Percentiles rank a stretch among this genome's conserved stretches.
Evolutionary conservation across 2,888 invertebrate genomes (phyloP).

Genomic region (Lucinisca nassula): DNA sequence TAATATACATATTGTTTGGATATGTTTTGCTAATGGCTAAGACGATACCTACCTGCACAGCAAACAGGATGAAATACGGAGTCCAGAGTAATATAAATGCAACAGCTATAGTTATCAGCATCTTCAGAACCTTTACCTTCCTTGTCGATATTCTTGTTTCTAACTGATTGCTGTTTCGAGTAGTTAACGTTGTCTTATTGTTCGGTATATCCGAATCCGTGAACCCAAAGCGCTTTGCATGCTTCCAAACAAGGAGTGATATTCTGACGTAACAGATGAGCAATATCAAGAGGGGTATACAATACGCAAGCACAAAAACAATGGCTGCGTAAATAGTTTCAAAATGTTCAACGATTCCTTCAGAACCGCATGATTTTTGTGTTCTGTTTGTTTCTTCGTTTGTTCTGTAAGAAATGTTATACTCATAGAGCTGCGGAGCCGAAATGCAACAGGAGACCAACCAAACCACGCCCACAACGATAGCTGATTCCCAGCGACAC

Average conservation of each 20-base stretch:
- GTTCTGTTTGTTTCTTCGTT: conserved; percentile 30
- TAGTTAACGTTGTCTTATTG: neutral
- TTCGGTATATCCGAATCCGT: neutral
- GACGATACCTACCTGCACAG: conserved; percentile 43
- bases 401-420: conserved; percentile 40
- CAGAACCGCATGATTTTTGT: conserved; percentile 58
- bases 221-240: conserved; percentile 27
- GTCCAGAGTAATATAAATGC: conserved; percentile 61
- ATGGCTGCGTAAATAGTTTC: conserved; percentile 60
- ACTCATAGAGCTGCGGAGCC: conserved; percentile 71
- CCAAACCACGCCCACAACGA: conserved; percentile 56
- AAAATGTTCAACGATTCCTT: conserved; percentile 65
- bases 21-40: neutral
- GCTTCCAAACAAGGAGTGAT: conserved; percentile 39
- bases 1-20: neutral
- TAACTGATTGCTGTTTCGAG: neutral
- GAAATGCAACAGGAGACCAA: conserved; percentile 48
- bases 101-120: conserved; percentile 43
- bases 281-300: conserved; percentile 50
- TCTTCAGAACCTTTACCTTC: conserved; percentile 47
- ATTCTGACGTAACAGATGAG: conserved; percentile 49
- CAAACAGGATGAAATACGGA: conserved; percentile 66
- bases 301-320: conserved; percentile 54
- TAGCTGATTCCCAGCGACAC: neutral
- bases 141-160: conserved; percentile 23